Evolutionary conservation across 2,113 vertebrate genomes (phyloP).

Genomic region (Callospermophilus lateralis): DNA sequence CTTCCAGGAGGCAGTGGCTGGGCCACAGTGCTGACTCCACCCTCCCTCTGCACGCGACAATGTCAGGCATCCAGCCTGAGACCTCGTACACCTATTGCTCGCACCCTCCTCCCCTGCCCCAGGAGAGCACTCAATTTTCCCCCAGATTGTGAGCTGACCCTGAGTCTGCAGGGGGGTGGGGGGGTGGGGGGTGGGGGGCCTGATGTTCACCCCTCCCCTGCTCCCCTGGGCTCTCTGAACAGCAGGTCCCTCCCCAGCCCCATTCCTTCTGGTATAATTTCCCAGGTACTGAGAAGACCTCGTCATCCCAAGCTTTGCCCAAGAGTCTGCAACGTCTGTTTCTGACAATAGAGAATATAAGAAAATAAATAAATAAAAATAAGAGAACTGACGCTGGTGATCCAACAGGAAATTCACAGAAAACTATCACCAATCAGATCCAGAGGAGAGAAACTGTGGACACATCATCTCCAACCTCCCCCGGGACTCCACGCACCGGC

Average conservation of each 20-base stretch:
- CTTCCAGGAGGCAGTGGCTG: neutral
- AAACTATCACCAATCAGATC: neutral
- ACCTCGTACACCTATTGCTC: neutral
- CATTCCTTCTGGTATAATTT: neutral
- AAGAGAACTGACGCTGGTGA: neutral
- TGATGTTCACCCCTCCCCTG: neutral
- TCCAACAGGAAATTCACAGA: neutral
- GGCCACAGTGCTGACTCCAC: neutral
- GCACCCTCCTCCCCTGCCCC: too few relatives aligned
- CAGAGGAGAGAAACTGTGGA: too few relatives aligned
- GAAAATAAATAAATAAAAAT: too few relatives aligned
- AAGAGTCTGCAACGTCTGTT: neutral
- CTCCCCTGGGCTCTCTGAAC: neutral
- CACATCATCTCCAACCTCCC: neutral
- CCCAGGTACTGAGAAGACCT: neutral
- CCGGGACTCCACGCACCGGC: neutral
- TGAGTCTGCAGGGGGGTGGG: too few relatives aligned
- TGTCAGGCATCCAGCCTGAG: too few relatives aligned
- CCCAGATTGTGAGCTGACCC: neutral
- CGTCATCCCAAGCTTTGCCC: neutral
- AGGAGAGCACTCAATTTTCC: neutral
- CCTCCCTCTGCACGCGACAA: too few relatives aligned
- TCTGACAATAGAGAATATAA: neutral
- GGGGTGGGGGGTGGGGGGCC: too few relatives aligned
- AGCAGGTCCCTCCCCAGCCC: neutral